These are phyloP conservation scores for Athripsodes cinereus DNA, from an alignment of 2,888 invertebrate genomes.

Conservation along the genomic window DNA sequence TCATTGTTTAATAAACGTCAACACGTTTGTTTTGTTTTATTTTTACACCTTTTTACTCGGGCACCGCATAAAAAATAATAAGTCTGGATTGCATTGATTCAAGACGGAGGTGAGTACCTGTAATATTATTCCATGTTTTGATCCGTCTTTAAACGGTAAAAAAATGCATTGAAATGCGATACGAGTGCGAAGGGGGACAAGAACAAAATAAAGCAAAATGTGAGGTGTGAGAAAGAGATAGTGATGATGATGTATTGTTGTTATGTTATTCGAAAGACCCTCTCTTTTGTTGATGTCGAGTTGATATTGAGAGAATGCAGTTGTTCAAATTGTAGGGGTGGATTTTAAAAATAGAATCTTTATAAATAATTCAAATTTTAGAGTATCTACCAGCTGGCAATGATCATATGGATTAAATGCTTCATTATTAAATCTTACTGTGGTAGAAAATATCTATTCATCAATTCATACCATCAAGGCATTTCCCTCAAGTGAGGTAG, in stretches of 20 bases:
- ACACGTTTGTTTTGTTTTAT: too few species aligned
- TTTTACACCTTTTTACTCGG: too few species aligned
- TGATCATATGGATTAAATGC: too few species aligned
- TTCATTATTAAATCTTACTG: too few species aligned
- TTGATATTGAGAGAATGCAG: slow-evolving; percentile 8
- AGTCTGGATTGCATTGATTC: background rate
- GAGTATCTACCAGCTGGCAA: too few species aligned
- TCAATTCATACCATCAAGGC: too few species aligned
- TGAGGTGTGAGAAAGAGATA: slow-evolving; percentile 24
- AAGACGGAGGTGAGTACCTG: background rate
- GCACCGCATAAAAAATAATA: too few species aligned
- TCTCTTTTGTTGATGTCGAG: slow-evolving; percentile 9
- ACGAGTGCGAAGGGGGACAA: slow-evolving; percentile 9
- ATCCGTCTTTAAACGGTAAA: slow-evolving; percentile 15
- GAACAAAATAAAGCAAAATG: slow-evolving; percentile 11
- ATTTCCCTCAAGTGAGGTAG: too few species aligned
- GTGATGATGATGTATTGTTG: slow-evolving; percentile 16
- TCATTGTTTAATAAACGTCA: too few species aligned
- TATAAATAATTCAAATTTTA: too few species aligned
- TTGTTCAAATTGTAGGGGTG: slow-evolving; percentile 7
- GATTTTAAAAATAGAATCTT: background rate
- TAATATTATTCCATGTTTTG: background rate
- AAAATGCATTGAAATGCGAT: slow-evolving; percentile 9
- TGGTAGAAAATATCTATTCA: too few species aligned
- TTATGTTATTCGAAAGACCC: slow-evolving; percentile 4